These are phyloP conservation scores for Eristalis arbustorum DNA, from an alignment of 2,888 invertebrate species.

Conservation along the genomic window DNA sequence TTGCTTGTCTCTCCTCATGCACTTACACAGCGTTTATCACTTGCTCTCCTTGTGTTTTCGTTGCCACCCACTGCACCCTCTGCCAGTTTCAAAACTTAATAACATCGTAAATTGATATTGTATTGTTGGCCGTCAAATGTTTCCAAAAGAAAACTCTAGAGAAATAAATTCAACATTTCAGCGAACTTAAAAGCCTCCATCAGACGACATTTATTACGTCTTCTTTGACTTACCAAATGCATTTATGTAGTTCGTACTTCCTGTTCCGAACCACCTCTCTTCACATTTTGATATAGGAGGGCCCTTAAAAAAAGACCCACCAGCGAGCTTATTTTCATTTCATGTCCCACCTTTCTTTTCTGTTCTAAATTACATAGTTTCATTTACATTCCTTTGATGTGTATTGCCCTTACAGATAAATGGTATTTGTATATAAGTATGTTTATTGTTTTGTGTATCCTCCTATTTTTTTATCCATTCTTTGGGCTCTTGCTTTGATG, in stretches of 20 bases:
- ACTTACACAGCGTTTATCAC: background rate
- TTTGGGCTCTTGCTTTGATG: slow-evolving; percentile 20
- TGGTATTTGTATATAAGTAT: background rate
- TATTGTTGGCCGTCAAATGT: background rate
- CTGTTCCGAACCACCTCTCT: background rate
- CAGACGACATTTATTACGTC: too few species aligned
- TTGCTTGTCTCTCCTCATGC: background rate
- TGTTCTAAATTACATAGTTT: background rate
- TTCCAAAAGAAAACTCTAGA: background rate
- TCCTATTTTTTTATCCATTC: background rate
- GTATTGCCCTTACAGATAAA: background rate
- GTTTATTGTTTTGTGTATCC: slow-evolving; percentile 1
- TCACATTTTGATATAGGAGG: background rate
- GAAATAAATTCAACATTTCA: too few species aligned
- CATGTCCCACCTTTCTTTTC: background rate
- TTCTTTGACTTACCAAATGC: background rate
- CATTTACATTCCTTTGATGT: background rate
- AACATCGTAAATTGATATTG: background rate
- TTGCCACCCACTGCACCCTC: background rate
- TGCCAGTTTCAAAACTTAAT: background rate
- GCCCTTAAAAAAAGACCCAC: background rate
- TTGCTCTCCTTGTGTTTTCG: background rate
- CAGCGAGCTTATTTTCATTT: background rate
- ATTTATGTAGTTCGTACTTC: background rate
- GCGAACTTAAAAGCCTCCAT: too few species aligned